Percentiles rank a stretch among this genome's conserved stretches.
Evolutionary conservation across 30 jellyfish, hydroid and myxozoan genomes (phyloP).

Genomic region (Pseudorhiza aurosa): DNA sequence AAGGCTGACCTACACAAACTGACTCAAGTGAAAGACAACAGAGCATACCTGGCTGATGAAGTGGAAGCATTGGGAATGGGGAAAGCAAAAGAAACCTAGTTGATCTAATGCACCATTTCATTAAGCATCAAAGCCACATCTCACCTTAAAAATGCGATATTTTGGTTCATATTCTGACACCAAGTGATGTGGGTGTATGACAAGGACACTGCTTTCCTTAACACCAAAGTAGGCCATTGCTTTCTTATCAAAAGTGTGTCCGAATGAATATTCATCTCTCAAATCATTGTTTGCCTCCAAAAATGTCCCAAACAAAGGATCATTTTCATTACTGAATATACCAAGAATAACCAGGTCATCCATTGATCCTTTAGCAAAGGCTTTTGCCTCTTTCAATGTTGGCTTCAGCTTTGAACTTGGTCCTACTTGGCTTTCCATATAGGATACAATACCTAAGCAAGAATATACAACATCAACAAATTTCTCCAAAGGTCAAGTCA

Average conservation of each 20-base stretch:
- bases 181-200: slow-evolving; percentile 88
- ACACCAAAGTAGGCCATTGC: slow-evolving; percentile 62
- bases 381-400: slow-evolving; percentile 76
- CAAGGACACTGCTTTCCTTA: slow-evolving; percentile 76
- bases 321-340: slow-evolving; percentile 81
- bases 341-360: slow-evolving; percentile 94
- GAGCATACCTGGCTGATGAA: no score
- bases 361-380: slow-evolving; percentile 51
- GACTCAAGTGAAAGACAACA: no score
- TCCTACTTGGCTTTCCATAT: slow-evolving; percentile 94
- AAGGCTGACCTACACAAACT: no score
- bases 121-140: slow-evolving; percentile 11
- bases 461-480: neutral
- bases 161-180: slow-evolving; percentile 87
- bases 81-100: no score
- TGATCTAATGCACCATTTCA: no score
- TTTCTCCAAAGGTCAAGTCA: no score
- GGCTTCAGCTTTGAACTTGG: slow-evolving; percentile 80
- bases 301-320: slow-evolving; percentile 72
- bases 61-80: no score
- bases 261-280: slow-evolving; percentile 88
- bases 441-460: slow-evolving; percentile 86
- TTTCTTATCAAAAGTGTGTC: slow-evolving; percentile 93
- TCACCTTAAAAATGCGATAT: slow-evolving; percentile 53
- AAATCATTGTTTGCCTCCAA: slow-evolving; percentile 91